These are phyloP conservation scores for Phymastichus coffea DNA, from an alignment of 1,140 invertebrate genomes.

Conservation along the genomic window DNA sequence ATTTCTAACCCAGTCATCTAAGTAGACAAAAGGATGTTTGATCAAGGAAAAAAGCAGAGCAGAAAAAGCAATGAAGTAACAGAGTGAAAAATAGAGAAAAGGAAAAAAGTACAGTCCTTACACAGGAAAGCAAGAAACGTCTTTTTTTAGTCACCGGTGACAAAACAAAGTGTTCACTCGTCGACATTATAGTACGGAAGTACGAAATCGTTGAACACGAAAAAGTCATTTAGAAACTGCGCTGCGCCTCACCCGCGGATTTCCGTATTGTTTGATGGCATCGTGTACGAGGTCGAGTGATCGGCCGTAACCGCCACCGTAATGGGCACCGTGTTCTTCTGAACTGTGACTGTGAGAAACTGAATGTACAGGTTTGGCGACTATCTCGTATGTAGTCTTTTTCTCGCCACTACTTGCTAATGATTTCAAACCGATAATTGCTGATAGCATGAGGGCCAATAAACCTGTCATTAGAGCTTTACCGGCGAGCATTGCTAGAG, in stretches of 20 bases:
- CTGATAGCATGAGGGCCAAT: slow-evolving; percentile 75
- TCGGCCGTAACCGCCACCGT: slow-evolving; percentile 57
- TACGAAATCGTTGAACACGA: too few species aligned
- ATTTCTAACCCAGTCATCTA: too few species aligned
- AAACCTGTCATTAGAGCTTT: slow-evolving; percentile 81
- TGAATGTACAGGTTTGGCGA: slow-evolving; percentile 76
- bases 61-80: too few species aligned
- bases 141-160: too few species aligned
- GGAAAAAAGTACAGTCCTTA: too few species aligned
- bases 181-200: too few species aligned
- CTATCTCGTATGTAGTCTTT: slow-evolving; percentile 80
- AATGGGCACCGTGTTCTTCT: slow-evolving; percentile 61
- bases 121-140: too few species aligned
- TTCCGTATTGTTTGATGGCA: slow-evolving; percentile 50
- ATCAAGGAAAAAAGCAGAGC: too few species aligned
- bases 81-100: too few species aligned
- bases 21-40: too few species aligned
- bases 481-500: slow-evolving; percentile 74
- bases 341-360: slow-evolving; percentile 72
- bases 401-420: slow-evolving; percentile 67
- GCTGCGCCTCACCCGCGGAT: slow-evolving; percentile 44
- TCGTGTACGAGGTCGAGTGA: slow-evolving; percentile 54
- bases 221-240: not conserved
- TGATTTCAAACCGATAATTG: slow-evolving; percentile 74
- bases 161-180: too few species aligned